Percentiles rank a stretch among this genome's conserved stretches.
Evolutionary conservation across 2,888 invertebrate species (phyloP).

Genomic region (Arrhopalites spinosus): DNA sequence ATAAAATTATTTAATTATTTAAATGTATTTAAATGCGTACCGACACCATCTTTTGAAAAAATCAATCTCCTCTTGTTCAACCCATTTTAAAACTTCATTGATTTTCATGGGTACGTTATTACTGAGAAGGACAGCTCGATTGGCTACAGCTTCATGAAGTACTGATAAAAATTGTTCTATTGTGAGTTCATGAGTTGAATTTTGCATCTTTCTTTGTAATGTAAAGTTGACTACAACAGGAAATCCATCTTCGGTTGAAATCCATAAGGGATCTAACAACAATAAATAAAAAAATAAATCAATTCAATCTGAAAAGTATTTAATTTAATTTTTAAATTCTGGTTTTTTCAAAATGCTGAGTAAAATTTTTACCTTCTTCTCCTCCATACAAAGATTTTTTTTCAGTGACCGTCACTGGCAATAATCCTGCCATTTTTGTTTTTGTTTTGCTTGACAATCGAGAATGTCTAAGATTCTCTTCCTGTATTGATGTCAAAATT

Average conservation of each 20-base stretch:
- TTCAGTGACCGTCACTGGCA: too few relatives aligned
- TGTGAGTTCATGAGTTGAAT: slow-evolving; percentile 14
- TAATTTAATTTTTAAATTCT: too few relatives aligned
- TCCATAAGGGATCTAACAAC: slow-evolving; percentile 23
- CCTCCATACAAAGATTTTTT: too few relatives aligned
- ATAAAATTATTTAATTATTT: background rate
- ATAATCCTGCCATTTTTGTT: too few relatives aligned
- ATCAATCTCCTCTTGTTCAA: slow-evolving; percentile 22
- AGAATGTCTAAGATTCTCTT: too few relatives aligned
- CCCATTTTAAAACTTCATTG: slow-evolving; percentile 2
- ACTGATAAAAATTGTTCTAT: slow-evolving; percentile 28
- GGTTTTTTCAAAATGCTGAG: too few relatives aligned
- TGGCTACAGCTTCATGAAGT: slow-evolving; percentile 25
- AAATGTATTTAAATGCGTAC: too few relatives aligned
- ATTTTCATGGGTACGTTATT: slow-evolving; percentile 26
- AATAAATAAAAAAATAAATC: background rate
- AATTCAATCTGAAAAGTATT: too few relatives aligned
- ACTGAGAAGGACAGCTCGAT: slow-evolving; percentile 19
- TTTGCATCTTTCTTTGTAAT: background rate
- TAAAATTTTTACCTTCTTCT: too few relatives aligned
- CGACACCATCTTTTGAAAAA: slow-evolving; percentile 35
- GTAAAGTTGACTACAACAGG: slow-evolving; percentile 23
- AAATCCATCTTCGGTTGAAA: slow-evolving; percentile 23
- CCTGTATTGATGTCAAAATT: too few relatives aligned
- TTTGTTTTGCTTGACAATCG: too few relatives aligned